Base-by-base conservation (phyloP, 2,888 invertebrate species). In the Junonia oenone region DNA sequence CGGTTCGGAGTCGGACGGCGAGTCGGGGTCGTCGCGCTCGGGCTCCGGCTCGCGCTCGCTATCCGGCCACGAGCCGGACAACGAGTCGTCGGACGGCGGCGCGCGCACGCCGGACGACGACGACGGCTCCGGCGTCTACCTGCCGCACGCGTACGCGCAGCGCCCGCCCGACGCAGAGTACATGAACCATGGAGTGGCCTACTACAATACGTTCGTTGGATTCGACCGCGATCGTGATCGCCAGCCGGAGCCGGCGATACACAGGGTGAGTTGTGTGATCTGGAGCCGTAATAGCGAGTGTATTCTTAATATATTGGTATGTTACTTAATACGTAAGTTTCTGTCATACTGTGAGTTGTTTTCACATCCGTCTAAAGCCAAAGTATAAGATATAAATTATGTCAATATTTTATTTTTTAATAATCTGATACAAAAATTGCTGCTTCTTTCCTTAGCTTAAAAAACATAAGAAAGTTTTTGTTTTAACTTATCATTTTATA, bases 41-140 rank as follows among this genome's bases (percentile, higher is more conserved):
- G 87, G 86, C 0, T 88, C 90, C 4, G 95, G 95, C 65, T 95
- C 95, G 62, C 93, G 93, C 14, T 94, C 94, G 47, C 78, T 94
- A 45, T 94, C 94, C 50, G 94, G 93, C 0, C 94, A 94, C 81
- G 94, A 94, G 73, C 94, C 94, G 48, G 94, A 94, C 76, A 94
- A 94, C 82, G 94, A 94, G 83, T 94, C 94, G 67, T 94, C 94
- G 0, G 94, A 94, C 83, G 94, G 94, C 64, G 94, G 94, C 38
- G 94, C 94, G 57, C 75, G 90, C 2, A 90, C 90, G 31, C 90
- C 94, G 0, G 94, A 94, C 80, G 94, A 94, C 63, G 94, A 94
- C 43, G 94, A 94, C 80, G 90, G 90, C 33, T 90, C 90, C 17
- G 91, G 90, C 53, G 90, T 93, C 51, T 94, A 94, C 69, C 82